phyloP scores from a whole-genome alignment of 2,888 invertebrate species.

The Keiferia lycopersicella region DNA sequence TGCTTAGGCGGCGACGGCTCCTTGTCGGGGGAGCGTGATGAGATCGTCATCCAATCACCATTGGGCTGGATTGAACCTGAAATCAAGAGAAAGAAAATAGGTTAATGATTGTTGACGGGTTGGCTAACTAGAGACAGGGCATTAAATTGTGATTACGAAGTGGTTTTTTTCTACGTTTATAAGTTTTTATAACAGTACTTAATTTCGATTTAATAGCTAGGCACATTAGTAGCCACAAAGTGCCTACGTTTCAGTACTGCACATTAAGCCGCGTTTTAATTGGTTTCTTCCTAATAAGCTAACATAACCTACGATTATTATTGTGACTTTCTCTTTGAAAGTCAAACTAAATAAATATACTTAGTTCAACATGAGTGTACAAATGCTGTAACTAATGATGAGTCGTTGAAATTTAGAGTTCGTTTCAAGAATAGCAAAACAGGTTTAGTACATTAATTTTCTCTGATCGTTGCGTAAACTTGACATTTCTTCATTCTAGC shows the following conservation, averaged over 20 bases:
- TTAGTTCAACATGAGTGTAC: background rate
- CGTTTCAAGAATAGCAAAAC: background rate
- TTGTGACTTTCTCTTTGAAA: slow-evolving; percentile 12
- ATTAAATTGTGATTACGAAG: no score
- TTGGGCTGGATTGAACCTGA: slow-evolving; percentile 71
- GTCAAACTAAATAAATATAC: background rate
- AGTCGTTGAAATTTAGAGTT: background rate
- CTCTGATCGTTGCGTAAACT: background rate
- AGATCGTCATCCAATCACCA: slow-evolving; percentile 81
- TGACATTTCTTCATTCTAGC: slow-evolving; percentile 8
- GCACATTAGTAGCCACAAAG: background rate
- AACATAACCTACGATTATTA: background rate
- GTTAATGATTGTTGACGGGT: background rate
- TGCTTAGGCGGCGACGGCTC: slow-evolving; percentile 68
- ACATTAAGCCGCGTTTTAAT: background rate
- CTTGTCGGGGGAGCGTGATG: slow-evolving; percentile 68
- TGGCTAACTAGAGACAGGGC: no score
- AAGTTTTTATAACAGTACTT: no score
- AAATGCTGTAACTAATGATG: background rate
- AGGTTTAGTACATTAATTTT: slow-evolving; percentile 1
- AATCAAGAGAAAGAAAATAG: slow-evolving; percentile 44
- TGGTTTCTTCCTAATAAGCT: slow-evolving; percentile 13
- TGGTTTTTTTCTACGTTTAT: no score
- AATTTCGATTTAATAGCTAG: background rate
- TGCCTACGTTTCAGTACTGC: background rate